A percentile compares a stretch with the other conserved stretches of the same genome.
Conservation (phyloP, 2,797 vertebrate genomes). For the Lacerta bilineata region DNA sequence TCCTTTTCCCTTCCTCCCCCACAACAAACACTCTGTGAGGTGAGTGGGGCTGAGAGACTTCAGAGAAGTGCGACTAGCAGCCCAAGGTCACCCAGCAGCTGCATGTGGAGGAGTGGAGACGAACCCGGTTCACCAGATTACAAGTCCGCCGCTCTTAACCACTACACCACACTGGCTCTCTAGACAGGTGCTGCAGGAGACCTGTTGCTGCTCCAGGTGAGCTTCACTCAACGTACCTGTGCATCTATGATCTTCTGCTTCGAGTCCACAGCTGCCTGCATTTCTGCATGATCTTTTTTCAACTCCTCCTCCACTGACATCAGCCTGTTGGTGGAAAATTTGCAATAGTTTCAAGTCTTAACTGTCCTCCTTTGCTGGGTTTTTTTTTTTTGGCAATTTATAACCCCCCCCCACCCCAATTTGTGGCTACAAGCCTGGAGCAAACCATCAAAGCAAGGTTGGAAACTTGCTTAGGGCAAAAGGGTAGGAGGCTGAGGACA, state of each 20-base stretch:
- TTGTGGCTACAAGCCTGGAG: neutral
- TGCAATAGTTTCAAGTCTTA: neutral
- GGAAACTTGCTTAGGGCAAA: neutral
- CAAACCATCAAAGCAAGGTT: neutral
- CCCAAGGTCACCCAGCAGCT: too few relatives aligned
- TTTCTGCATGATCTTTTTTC: conserved; percentile 97
- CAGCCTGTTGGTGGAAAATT: conserved; percentile 81
- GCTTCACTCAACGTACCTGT: conserved; percentile 83
- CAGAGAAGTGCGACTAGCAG: too few relatives aligned
- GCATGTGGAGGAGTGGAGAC: too few relatives aligned
- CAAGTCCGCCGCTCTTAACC: too few relatives aligned
- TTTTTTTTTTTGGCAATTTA: neutral
- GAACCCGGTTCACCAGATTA: too few relatives aligned
- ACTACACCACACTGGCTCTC: too few relatives aligned
- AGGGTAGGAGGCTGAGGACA: neutral
- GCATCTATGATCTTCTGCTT: conserved; percentile 99
- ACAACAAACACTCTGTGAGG: too few relatives aligned
- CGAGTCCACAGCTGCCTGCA: conserved; percentile 97
- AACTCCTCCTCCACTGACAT: conserved; percentile 99
- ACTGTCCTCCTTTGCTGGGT: neutral
- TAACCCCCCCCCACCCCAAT: neutral
- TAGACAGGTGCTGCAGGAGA: neutral
- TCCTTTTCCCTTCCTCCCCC: too few relatives aligned
- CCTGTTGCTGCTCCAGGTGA: neutral
- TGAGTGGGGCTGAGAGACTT: too few relatives aligned